phyloP scores from a whole-genome alignment of 1,140 invertebrate genomes.

The Trissolcus basalis region DNA sequence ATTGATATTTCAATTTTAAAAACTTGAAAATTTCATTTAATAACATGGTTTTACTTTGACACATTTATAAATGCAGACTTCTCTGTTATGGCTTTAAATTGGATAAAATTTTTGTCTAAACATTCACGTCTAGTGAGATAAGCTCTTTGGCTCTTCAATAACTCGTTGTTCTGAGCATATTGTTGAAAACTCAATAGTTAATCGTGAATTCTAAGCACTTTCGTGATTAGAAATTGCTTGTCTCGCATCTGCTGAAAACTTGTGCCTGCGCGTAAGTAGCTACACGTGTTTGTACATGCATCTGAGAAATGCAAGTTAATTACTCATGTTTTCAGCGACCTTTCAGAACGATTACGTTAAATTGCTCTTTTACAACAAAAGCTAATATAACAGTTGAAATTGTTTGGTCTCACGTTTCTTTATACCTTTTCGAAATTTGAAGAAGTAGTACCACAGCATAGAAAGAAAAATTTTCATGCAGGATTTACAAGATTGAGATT shows the following conservation, averaged over 20 bases:
- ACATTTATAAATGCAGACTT: too few species aligned
- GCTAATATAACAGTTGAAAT: too few species aligned
- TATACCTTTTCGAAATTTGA: too few species aligned
- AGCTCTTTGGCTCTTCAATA: constrained; percentile 18
- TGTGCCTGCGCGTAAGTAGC: constrained; percentile 30
- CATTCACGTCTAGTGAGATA: neutral
- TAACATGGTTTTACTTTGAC: too few species aligned
- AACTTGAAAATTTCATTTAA: too few species aligned
- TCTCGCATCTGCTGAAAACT: constrained; percentile 50
- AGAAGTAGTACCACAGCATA: too few species aligned
- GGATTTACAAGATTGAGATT: too few species aligned
- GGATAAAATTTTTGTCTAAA: neutral
- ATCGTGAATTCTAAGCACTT: constrained; percentile 52
- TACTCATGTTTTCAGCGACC: constrained; percentile 28
- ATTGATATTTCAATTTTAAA: too few species aligned
- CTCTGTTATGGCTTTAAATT: too few species aligned
- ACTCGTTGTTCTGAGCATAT: constrained; percentile 18
- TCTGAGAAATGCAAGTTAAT: constrained; percentile 39
- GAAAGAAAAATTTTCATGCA: too few species aligned
- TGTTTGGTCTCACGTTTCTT: too few species aligned
- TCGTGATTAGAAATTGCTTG: constrained; percentile 51
- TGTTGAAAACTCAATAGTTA: constrained; percentile 52
- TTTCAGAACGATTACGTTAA: neutral
- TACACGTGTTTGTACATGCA: constrained; percentile 42
- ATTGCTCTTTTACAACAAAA: too few species aligned